Evolutionary conservation across 53 echinoderm and acorn worm species (phyloP), one percentile per base, ranked within the genome.

Genomic region (Patiria pectinifera): DNA sequence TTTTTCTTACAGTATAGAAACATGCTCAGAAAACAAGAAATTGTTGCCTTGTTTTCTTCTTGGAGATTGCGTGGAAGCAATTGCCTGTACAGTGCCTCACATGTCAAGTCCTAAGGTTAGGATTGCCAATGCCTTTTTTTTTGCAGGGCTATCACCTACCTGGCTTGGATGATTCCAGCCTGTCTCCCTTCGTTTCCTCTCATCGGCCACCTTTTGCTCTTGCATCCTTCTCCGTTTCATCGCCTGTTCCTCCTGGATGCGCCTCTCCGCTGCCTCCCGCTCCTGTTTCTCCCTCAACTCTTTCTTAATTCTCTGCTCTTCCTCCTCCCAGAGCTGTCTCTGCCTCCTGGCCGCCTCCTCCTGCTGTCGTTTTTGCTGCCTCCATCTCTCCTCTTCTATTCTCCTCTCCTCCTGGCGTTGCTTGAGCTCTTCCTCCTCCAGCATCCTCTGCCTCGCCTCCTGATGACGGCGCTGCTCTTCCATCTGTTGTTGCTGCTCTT

Each of bases 351-450:
- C 59, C 46, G 35, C 76, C 59, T 82, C 82, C n/a, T 82, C 22
- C 21, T 48, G 53, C 6, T 6, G 59, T 10, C 21, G 49, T 82
- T 53, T 12, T 24, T 74, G 74, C 24, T 80, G 19, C 16, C 62
- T n/a, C 45, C 22, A 58, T 23, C 48, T 35, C 45, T 77, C 80
- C 84, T 92, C 78, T n/a, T 79, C 48, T 59, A 45, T 23, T 69
- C 47, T 92, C 69, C 59, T 22, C 53, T 87, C 88, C 19, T 45
- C 71, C 75, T 89, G 93, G 0, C 78, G 69, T 49, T 80, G 26
- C 44, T 44, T 76, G 26, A 59, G 83, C 66, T 63, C 91, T 58
- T 85, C 25, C 80, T 94, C 91, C 80, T 91, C 80, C 59, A 46
- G 58, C 78, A 26, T 53, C 22, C 35, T 66, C 69, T 59, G 49